Evolutionary conservation across 30 jellyfish, hydroid and myxozoan genomes (phyloP).

Genomic region (Clytia hemisphaerica): DNA sequence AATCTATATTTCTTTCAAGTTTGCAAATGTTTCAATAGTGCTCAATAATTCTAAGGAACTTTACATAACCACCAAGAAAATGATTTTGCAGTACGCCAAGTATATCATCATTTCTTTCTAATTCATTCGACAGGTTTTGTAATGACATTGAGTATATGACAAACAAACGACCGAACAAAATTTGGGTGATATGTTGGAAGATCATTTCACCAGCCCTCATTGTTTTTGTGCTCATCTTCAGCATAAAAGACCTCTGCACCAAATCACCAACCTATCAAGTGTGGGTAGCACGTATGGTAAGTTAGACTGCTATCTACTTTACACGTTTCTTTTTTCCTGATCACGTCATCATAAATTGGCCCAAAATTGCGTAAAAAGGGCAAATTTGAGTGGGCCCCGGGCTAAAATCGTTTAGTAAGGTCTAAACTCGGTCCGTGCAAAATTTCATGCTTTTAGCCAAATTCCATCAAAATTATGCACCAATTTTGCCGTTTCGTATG

Average conservation of each 20-base stretch:
- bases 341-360: not conserved
- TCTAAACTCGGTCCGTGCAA: too few species aligned
- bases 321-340: not conserved
- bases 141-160: constrained; percentile 95
- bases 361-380: too few species aligned
- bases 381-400: not conserved
- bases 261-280: constrained; percentile 70
- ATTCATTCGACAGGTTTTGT: constrained; percentile 85
- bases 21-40: too few species aligned
- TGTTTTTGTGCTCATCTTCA: constrained; percentile 67
- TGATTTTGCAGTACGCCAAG: too few species aligned
- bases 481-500: too few species aligned
- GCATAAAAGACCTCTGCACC: constrained; percentile 59
- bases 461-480: too few species aligned
- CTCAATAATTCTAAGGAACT: too few species aligned
- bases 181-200: constrained; percentile 98
- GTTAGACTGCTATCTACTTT: not conserved
- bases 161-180: constrained; percentile 74
- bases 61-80: too few species aligned
- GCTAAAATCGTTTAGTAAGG: not conserved
- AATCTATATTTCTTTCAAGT: too few species aligned
- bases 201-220: constrained; percentile 75
- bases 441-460: too few species aligned
- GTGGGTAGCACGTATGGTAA: constrained; percentile 67
- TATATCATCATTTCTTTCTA: too few species aligned